These are phyloP conservation scores for Stratiomys singularior DNA, from an alignment of 2,888 invertebrate species.

Conservation along the genomic window DNA sequence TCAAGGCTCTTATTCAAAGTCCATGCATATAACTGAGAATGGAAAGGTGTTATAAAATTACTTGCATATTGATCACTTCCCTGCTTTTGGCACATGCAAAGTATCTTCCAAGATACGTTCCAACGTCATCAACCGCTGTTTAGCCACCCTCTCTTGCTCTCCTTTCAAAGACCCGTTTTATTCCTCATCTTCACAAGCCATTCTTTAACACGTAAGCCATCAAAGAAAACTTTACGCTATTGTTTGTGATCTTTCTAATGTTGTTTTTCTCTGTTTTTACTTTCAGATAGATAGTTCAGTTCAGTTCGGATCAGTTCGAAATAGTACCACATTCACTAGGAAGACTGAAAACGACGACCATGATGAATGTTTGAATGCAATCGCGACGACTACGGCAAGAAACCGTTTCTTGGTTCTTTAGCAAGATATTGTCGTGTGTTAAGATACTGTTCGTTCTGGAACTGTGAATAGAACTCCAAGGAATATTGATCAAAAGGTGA, in stretches of 20 bases:
- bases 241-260: conserved; percentile 10
- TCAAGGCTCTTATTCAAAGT: too few species aligned
- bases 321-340: conserved; percentile 22
- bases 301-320: neutral
- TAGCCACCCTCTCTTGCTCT: neutral
- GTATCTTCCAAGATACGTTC: conserved; percentile 8
- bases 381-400: neutral
- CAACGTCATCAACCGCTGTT: conserved; percentile 6
- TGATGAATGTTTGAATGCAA: conserved; percentile 44
- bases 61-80: conserved; percentile 32
- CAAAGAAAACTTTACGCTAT: conserved; percentile 11
- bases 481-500: conserved; percentile 22
- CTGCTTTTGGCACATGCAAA: neutral
- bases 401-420: conserved; percentile 5
- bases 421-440: neutral
- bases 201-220: neutral
- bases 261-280: conserved; percentile 39
- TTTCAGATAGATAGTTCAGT: conserved; percentile 44
- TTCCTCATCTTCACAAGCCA: neutral
- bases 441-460: neutral
- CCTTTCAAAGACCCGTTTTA: neutral
- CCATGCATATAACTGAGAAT: too few species aligned
- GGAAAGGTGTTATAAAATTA: conserved; percentile 16
- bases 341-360: conserved; percentile 24
- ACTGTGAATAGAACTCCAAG: neutral